Percentiles rank a stretch among this genome's conserved stretches.
Conservation (phyloP, 2,113 vertebrate genomes). For the Agelaius tricolor region DNA sequence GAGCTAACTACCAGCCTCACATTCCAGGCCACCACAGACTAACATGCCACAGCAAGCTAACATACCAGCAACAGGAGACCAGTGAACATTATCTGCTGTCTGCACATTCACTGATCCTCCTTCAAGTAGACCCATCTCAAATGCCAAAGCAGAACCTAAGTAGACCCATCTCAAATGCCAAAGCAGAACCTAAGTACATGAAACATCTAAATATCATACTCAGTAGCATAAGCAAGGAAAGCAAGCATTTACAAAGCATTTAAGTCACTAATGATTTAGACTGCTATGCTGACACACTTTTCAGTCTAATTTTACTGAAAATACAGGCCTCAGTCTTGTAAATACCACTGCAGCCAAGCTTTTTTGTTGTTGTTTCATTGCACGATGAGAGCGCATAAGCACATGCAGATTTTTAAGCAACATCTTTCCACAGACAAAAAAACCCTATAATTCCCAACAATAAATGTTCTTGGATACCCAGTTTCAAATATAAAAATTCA, state of each 20-base stretch:
- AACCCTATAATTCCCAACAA: not conserved
- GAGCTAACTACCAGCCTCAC: not conserved
- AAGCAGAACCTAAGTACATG: not conserved
- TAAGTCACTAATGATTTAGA: not conserved
- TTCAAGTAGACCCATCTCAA: not conserved
- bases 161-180: not conserved
- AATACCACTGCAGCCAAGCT: not conserved
- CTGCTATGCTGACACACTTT: not conserved
- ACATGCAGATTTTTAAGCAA: not conserved
- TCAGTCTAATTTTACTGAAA: not conserved
- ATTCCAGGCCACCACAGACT: not conserved
- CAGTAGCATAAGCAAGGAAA: not conserved
- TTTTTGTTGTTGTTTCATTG: not conserved
- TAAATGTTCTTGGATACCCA: fast-evolving
- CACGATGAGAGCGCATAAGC: not conserved
- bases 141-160: not conserved
- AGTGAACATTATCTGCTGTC: not conserved
- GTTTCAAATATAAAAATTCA: not conserved
- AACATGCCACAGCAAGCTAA: not conserved
- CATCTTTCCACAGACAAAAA: not conserved
- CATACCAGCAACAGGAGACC: not conserved
- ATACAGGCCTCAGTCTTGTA: not conserved
- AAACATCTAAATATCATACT: not conserved
- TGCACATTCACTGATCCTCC: not conserved
- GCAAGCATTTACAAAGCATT: not conserved